A percentile compares a stretch with the other conserved stretches of the same genome.
phyloP scores from a whole-genome alignment of 1,140 invertebrate species.

The Anagrus nilaparvatae region DNA sequence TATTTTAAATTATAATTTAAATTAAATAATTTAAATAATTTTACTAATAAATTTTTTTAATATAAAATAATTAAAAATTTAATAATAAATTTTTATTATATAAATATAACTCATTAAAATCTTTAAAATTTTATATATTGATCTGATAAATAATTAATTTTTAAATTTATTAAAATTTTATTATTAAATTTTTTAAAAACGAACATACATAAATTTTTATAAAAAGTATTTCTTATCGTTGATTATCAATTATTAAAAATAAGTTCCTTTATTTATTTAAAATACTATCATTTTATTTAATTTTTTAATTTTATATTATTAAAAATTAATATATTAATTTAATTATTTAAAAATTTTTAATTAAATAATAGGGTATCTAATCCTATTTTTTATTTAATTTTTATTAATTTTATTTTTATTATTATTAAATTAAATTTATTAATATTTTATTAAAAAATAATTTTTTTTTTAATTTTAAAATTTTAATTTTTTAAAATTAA shows the following conservation, averaged over 20 bases:
- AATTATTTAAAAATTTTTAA: conserved; percentile 31
- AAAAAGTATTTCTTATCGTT: conserved; percentile 20
- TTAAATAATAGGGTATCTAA: conserved; percentile 56
- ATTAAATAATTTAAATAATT: conserved; percentile 29
- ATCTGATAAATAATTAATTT: conserved; percentile 33
- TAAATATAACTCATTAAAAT: conserved; percentile 47
- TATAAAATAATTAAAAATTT: conserved; percentile 28
- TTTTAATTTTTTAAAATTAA: conserved; percentile 22
- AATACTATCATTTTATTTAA: conserved; percentile 23
- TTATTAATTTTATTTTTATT: conserved; percentile 22
- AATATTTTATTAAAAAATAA: conserved; percentile 20
- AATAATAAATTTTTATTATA: conserved; percentile 25
- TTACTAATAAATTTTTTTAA: conserved; percentile 48
- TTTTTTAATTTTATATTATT: no score
- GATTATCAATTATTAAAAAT: conserved; percentile 21
- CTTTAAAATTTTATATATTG: conserved; percentile 35
- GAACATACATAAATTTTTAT: conserved; percentile 21
- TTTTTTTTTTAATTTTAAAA: conserved; percentile 22
- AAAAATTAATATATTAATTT: conserved; percentile 39
- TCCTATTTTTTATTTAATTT: conserved; percentile 45
- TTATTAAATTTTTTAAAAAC: conserved; percentile 31
- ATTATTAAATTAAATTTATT: conserved; percentile 22
- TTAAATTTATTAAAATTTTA: conserved; percentile 43
- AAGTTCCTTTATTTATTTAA: conserved; percentile 23
- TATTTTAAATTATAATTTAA: conserved; percentile 40